Percentiles rank a stretch among this genome's conserved stretches.
Evolutionary conservation across 2,113 vertebrate genomes (phyloP).

Genomic region (Phrynosoma blainvillii): DNA sequence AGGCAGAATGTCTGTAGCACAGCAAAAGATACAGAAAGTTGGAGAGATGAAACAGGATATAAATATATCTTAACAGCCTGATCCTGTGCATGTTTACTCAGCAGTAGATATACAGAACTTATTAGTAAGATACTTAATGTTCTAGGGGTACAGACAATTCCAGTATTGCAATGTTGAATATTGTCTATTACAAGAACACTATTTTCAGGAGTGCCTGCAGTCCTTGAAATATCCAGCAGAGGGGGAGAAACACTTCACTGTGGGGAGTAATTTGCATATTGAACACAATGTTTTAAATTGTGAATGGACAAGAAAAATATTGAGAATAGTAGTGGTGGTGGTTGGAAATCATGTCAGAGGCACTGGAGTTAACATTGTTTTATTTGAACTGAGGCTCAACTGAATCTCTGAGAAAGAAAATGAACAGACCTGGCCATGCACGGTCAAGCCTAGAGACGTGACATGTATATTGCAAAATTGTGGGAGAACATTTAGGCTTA

Average conservation of each 20-base stretch:
- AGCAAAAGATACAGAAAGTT: not conserved
- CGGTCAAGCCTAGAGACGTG: constrained; percentile 17
- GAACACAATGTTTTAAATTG: not conserved
- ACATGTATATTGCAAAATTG: not conserved
- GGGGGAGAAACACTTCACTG: constrained; percentile 62
- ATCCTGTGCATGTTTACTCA: not conserved
- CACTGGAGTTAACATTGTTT: constrained; percentile 29
- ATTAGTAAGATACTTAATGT: not conserved
- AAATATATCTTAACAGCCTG: not conserved
- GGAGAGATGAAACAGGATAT: not conserved
- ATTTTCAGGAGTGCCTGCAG: constrained; percentile 34
- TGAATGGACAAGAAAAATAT: constrained; percentile 1
- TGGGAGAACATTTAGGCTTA: constrained; percentile 36
- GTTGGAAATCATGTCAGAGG: constrained; percentile 27
- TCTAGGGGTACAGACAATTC: not conserved
- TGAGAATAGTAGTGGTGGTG: not conserved
- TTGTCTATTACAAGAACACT: rapidly evolving
- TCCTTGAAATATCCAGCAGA: constrained; percentile 73
- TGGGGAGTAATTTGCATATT: constrained; percentile 50
- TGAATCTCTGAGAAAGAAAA: constrained; percentile 1
- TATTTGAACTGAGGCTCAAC: constrained; percentile 30
- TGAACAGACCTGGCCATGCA: constrained; percentile 25
- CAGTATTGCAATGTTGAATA: not conserved
- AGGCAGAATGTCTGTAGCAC: constrained; percentile 6
- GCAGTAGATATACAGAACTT: not conserved